These are phyloP conservation scores for Eupithecia dodoneata DNA, from an alignment of 2,888 invertebrate genomes.

Conservation along the genomic window DNA sequence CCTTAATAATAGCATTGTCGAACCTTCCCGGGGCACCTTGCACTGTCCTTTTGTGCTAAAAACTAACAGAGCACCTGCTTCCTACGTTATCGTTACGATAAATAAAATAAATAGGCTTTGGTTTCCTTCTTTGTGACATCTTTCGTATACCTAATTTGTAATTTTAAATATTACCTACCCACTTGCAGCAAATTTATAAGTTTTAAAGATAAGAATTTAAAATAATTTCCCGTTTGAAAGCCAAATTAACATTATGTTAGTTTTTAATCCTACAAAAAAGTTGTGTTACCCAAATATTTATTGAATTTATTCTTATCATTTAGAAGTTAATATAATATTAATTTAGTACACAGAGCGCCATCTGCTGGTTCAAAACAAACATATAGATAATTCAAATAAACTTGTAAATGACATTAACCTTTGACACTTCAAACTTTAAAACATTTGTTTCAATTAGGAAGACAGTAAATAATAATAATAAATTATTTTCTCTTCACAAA, in stretches of 20 bases:
- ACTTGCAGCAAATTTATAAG: neutral
- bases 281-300: neutral
- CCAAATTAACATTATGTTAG: neutral
- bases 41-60: constrained; percentile 34
- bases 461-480: neutral
- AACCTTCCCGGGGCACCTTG: constrained; percentile 37
- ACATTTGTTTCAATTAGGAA: no score
- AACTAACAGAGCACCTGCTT: constrained; percentile 37
- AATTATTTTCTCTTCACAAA: no score
- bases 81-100: constrained; percentile 36
- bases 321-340: neutral
- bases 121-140: constrained; percentile 22
- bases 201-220: neutral
- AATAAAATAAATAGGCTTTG: constrained; percentile 34
- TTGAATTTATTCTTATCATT: neutral
- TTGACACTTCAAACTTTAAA: neutral
- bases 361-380: constrained; percentile 27
- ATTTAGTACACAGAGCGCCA: constrained; percentile 28
- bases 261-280: neutral
- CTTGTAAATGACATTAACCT: neutral
- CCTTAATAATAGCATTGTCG: constrained; percentile 21
- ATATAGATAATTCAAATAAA: neutral
- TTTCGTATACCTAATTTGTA: neutral
- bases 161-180: neutral
- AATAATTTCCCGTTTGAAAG: neutral